Evolutionary conservation across 2,888 invertebrate genomes (phyloP), one percentile per base, ranked within the genome.

Genomic region (Lasioglossum pauxillum): DNA sequence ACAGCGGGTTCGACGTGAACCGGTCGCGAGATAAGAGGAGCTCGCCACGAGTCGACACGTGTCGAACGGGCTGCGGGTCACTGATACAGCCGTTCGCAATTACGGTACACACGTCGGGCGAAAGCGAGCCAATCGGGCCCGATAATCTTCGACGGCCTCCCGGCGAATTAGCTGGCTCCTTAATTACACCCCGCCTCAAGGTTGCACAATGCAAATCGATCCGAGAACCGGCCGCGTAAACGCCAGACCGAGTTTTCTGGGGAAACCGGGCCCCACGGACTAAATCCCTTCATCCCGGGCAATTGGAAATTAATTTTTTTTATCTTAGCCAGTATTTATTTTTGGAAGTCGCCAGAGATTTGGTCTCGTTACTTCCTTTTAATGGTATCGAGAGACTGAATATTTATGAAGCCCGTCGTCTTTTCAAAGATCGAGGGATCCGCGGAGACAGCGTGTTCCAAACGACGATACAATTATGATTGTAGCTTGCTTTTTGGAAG

Each of bases 11-110:
- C 84, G 87, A 90, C 85, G 90, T 91, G 89, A 91, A 93, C 89
- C 90, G 87, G 91, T 90, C 89, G 88, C 82, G 84, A 88, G 93
- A 93, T 93, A 93, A 93, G 92, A 90, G 93, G 87, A 83, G 79
- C 85, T 76, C 77, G 88, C 78, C 93, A 92, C 92, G 92, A 90
- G 93, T 84, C 91, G 93, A 92, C 93, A 93, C 93, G 93, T 93
- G 93, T 93, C 92, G 84, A 85, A 78, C 80, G 88, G 92, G 89
- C 93, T 93, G 94, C 89, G 90, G 92, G 89, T 90, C 92, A 92
- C 94, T 94, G 94, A 94, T 94, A 94, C 93, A 94, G 93, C 93
- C 91, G 93, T 93, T 94, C 91, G 92, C 94, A 93, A 94, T 94
- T 94, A 94, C 88, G 85, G 85, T 90, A 91, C 91, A 91, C 91